Conservation (phyloP, 1,140 invertebrate species). For the Melanaphis sacchari region DNA sequence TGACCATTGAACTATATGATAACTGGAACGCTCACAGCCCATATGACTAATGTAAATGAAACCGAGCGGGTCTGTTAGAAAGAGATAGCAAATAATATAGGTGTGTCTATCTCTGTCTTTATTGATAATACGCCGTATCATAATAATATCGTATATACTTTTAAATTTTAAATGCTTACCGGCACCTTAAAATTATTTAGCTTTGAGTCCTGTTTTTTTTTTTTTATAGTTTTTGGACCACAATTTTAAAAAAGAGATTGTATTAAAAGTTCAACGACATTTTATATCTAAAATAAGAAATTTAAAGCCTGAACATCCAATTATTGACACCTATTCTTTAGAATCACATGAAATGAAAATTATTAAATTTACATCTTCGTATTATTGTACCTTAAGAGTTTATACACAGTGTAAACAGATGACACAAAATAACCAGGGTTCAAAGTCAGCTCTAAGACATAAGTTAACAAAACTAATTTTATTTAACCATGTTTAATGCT, state of each 20-base stretch:
- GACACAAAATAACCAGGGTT: not conserved
- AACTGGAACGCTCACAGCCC: too few species aligned
- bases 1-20: too few species aligned
- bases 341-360: not conserved
- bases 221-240: too few species aligned
- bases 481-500: conserved; percentile 4
- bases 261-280: not conserved
- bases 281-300: not conserved
- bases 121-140: too few species aligned
- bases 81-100: too few species aligned
- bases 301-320: not conserved
- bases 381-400: conserved; percentile 33
- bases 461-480: conserved; percentile 29
- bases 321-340: not conserved
- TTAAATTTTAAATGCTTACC: too few species aligned
- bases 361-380: not conserved
- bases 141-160: too few species aligned
- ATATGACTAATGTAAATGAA: too few species aligned
- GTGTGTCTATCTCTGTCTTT: too few species aligned
- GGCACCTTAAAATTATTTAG: too few species aligned
- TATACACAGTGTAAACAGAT: conserved; percentile 22
- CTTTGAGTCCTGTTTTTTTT: too few species aligned
- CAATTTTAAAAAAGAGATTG: not conserved
- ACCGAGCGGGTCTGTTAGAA: too few species aligned
- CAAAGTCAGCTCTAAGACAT: not conserved